phyloP scores from a whole-genome alignment of 2,888 invertebrate genomes.

The Aphodius granarius region DNA sequence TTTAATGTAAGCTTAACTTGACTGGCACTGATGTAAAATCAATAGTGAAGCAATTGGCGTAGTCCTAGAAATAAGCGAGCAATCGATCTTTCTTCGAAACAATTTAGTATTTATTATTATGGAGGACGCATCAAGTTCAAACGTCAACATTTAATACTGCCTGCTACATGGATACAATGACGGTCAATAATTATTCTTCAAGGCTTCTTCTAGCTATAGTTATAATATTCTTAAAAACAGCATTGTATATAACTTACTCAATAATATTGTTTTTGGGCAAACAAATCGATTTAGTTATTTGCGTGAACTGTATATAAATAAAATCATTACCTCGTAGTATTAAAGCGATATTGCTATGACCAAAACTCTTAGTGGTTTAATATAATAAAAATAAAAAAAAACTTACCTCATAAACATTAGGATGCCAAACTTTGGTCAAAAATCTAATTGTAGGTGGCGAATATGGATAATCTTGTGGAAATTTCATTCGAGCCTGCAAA shows the following conservation, averaged over 20 bases:
- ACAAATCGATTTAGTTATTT: neutral
- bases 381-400: no score
- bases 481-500: constrained; percentile 97
- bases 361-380: no score
- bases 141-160: neutral
- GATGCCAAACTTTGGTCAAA: constrained; percentile 99
- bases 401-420: constrained; percentile 98
- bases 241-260: neutral
- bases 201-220: neutral
- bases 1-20: neutral
- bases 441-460: constrained; percentile 98
- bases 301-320: no score
- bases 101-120: neutral
- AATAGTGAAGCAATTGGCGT: neutral
- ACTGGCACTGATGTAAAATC: neutral
- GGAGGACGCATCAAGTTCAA: neutral
- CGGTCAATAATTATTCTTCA: neutral
- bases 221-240: neutral
- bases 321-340: no score
- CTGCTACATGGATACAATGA: no score
- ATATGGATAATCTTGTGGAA: constrained; percentile 98
- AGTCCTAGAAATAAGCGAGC: neutral
- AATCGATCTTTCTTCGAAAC: neutral
- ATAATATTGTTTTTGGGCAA: neutral
- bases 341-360: no score